Base-by-base conservation (phyloP, 1,140 invertebrate species). In the Megathymus violae region DNA sequence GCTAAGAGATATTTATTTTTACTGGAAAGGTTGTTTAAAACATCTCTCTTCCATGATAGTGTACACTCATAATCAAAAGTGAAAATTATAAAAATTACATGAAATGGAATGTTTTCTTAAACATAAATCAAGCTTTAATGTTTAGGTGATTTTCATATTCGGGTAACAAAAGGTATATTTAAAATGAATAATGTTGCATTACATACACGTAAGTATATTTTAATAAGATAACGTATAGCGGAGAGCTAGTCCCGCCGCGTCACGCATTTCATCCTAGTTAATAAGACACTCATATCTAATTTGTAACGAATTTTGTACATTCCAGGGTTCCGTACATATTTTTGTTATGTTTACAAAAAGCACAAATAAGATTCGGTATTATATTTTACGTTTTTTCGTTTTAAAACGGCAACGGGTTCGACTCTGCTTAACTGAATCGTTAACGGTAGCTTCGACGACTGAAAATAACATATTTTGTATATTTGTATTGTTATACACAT, bases 191-290 rank as follows among this genome's bases (percentile, higher is more conserved):
- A 40, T 43, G 1, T 41, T 46, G 34, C 11, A 31, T 31, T 31
- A 9, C 11, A 11, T 36, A 36, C 10, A 11, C 50, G 31, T 7
- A 31, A 40, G 34, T 36, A 48, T 71, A 44, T 71, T 74, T 74
- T 69, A 72, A 74, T 76, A 46, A 73, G 74, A 76, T 78, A 76
- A 76, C 77, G 69, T 84, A 80, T 82, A 78, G 73, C 64, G 67
- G 71, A 74, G 64, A 71, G 60, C 87, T 89, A 89, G 87, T 88
- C 87, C 82, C 87, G 85, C 74, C 85, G 87, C 78, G 80, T 60
- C 15, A 62, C 69, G 85, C 87, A 88, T 89, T 89, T 89, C 77
- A 82, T 81, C 54, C 19, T 89, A 85, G 87, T 58, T 77, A 27
- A 52, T 86, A 87, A 84, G 84, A 69, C 62, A 69, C 71, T 83